Conservation (phyloP, 2,888 invertebrate genomes). For the Leucophora obtusa region DNA sequence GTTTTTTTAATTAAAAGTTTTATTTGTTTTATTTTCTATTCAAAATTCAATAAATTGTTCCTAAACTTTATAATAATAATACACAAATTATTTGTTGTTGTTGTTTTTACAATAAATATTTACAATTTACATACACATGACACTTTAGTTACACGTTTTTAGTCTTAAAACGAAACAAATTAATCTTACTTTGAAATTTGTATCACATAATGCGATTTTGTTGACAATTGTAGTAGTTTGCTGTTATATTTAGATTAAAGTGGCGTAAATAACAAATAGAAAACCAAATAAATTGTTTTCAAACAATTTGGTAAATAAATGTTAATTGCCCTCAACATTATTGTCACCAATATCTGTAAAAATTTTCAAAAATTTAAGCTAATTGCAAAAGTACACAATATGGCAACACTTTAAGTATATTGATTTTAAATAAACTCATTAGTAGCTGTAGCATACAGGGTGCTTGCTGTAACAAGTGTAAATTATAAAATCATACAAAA, state of each 20-base stretch:
- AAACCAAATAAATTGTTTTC: neutral
- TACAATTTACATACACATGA: conserved; percentile 39
- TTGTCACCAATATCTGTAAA: neutral
- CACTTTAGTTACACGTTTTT: conserved; percentile 22
- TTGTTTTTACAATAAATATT: conserved; percentile 57
- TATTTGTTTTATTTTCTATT: conserved; percentile 47
- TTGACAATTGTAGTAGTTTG: conserved; percentile 31
- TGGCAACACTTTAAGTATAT: conserved; percentile 29
- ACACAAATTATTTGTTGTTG: conserved; percentile 32
- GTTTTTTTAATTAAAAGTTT: conserved; percentile 37
- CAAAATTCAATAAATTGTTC: conserved; percentile 59
- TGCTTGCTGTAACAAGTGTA: neutral
- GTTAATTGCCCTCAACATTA: neutral
- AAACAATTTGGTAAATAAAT: neutral
- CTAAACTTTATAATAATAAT: conserved; percentile 51
- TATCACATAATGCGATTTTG: conserved; percentile 71
- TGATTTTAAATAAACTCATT: conserved; percentile 36
- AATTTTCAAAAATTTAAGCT: conserved; percentile 66
- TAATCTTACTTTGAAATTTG: conserved; percentile 17
- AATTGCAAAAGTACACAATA: conserved; percentile 70
- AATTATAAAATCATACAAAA: neutral
- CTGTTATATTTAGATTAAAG: neutral
- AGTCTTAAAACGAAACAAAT: conserved; percentile 3
- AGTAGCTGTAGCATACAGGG: neutral
- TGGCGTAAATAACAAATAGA: neutral